Conservation (phyloP, 30 jellyfish, hydroid and myxozoan species). For the Aurelia aurita region DNA sequence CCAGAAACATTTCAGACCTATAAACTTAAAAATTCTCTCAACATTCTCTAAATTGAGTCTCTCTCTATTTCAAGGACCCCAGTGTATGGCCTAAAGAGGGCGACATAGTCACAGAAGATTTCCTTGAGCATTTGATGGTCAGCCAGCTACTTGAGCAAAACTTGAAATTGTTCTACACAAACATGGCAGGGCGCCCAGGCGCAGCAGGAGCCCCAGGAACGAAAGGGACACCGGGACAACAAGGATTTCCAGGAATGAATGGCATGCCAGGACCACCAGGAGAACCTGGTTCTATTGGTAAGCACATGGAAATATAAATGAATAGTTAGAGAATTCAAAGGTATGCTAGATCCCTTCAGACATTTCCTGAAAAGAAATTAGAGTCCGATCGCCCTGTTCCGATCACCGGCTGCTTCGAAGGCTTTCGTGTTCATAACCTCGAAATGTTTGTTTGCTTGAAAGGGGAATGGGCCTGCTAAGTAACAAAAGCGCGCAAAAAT, state of each 20-base stretch:
- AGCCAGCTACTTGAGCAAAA: conserved; percentile 98
- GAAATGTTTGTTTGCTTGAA: no score
- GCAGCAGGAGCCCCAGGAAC: conserved; percentile 97
- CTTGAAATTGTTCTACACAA: conserved; percentile 94
- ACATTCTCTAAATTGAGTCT: no score
- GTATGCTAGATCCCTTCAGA: no score
- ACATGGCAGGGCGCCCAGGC: conserved; percentile 99
- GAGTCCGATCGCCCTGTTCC: no score
- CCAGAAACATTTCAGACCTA: no score
- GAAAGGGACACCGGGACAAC: conserved; percentile 96
- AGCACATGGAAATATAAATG: background rate
- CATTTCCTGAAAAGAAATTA: no score
- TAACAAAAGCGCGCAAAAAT: no score
- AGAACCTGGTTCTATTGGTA: conserved; percentile 98
- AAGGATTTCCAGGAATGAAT: conserved; percentile 96
- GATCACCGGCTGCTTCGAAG: no score
- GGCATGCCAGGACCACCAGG: conserved; percentile 99
- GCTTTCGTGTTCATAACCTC: no score
- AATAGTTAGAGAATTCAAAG: no score
- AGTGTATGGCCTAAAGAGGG: conserved; percentile 98
- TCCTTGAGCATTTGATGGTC: conserved; percentile 99
- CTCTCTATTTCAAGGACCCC: conserved; percentile 72
- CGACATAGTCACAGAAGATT: conserved; percentile 96
- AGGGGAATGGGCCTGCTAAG: no score
- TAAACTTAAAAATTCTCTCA: no score